A percentile compares a stretch with the other conserved stretches of the same genome.
phyloP scores from a whole-genome alignment of 2,888 invertebrate species.

The Endotricha flammealis region DNA sequence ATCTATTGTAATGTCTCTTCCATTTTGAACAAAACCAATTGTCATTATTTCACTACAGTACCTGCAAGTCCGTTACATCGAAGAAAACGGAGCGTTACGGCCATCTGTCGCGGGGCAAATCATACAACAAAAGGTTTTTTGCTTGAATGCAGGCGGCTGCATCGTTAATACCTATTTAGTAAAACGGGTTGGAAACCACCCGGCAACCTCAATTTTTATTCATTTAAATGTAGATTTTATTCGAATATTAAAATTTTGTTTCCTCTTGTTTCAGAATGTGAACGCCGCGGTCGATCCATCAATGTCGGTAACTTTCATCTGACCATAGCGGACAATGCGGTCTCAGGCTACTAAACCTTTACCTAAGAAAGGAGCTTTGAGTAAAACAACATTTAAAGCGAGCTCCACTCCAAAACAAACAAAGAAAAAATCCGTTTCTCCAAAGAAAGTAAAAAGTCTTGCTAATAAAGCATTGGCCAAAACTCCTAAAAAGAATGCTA shows the following conservation, averaged over 20 bases:
- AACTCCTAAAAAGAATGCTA: conserved; percentile 42
- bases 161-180: conserved; percentile 32
- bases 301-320: conserved; percentile 54
- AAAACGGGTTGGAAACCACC: conserved; percentile 30
- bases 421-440: conserved; percentile 46
- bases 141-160: conserved; percentile 31
- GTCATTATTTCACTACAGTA: conserved; percentile 13
- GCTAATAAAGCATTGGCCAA: conserved; percentile 48
- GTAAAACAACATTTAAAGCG: conserved; percentile 55
- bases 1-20: no score
- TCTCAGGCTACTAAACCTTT: conserved; percentile 67
- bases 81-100: conserved; percentile 28
- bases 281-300: conserved; percentile 46
- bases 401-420: conserved; percentile 41
- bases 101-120: conserved; percentile 43
- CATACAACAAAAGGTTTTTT: conserved; percentile 43
- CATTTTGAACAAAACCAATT: no score
- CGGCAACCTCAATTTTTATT: conserved; percentile 13
- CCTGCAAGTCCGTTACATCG: conserved; percentile 26
- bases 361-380: conserved; percentile 64
- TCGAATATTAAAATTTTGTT: conserved; percentile 9
- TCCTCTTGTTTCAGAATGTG: conserved; percentile 69
- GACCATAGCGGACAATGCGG: conserved; percentile 68
- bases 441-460: conserved; percentile 54
- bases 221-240: conserved; percentile 3